phyloP scores from a whole-genome alignment of 2,113 vertebrate genomes.

The Larimichthys polyactis region DNA sequence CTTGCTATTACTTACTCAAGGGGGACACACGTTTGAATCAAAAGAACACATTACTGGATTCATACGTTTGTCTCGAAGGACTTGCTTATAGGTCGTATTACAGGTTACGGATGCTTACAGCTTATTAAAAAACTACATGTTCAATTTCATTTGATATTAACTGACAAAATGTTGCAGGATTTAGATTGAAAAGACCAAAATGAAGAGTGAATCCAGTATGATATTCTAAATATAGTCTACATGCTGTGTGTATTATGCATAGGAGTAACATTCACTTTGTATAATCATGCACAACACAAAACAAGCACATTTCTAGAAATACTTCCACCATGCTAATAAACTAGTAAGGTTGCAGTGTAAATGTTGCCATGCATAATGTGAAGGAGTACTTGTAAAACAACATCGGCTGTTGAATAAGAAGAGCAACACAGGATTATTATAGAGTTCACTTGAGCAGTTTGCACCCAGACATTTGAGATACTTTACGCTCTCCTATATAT shows the following conservation, averaged over 20 bases:
- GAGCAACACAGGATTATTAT: conserved; percentile 32
- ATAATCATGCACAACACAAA: conserved; percentile 79
- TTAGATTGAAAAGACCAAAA: conserved; percentile 29
- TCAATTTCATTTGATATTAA: conserved; percentile 23
- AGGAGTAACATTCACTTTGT: conserved; percentile 69
- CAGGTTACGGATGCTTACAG: neutral
- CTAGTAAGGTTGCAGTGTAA: conserved; percentile 72
- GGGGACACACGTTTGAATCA: conserved; percentile 34
- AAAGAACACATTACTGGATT: conserved; percentile 79
- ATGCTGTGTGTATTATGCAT: conserved; percentile 70
- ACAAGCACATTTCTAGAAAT: conserved; percentile 71
- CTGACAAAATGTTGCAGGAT: conserved; percentile 32
- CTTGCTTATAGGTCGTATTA: conserved; percentile 13
- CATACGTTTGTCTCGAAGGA: conserved; percentile 51
- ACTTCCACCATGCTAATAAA: conserved; percentile 77
- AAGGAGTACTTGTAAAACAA: conserved; percentile 61
- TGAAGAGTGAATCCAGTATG: conserved; percentile 78
- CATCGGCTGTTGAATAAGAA: conserved; percentile 35
- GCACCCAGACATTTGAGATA: conserved; percentile 34
- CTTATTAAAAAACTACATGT: neutral
- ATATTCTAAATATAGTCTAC: conserved; percentile 70
- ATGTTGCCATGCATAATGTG: conserved; percentile 77
- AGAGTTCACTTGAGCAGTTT: conserved; percentile 26
- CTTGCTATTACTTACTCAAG: conserved; percentile 39
- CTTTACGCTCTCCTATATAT: conserved; percentile 23